These are phyloP conservation scores for Trichonephila clavata DNA, from an alignment of 1,140 invertebrate species.

Conservation along the genomic window DNA sequence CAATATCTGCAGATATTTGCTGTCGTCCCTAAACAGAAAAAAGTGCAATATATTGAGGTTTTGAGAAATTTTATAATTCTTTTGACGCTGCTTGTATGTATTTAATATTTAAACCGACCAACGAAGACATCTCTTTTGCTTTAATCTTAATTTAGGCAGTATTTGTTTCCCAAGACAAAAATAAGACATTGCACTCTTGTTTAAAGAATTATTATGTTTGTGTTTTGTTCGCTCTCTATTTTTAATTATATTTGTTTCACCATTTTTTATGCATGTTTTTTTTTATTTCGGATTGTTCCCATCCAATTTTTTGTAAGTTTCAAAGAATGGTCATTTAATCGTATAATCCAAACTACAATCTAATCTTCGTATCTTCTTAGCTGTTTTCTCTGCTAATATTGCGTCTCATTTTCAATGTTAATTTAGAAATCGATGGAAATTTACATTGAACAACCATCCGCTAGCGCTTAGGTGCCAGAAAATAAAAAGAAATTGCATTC, in stretches of 20 bases:
- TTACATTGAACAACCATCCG: slow-evolving; percentile 46
- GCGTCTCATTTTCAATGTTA: slow-evolving; percentile 42
- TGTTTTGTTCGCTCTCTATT: neutral
- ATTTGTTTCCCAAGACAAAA: neutral
- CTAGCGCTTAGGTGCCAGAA: neutral
- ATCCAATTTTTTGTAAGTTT: neutral
- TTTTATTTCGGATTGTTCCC: neutral
- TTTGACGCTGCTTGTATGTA: neutral
- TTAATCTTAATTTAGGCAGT: neutral
- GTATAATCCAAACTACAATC: neutral
- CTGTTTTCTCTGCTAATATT: neutral
- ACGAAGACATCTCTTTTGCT: neutral
- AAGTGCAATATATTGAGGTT: neutral
- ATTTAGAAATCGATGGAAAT: slow-evolving; percentile 29
- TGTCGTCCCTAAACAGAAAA: neutral
- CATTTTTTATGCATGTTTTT: neutral
- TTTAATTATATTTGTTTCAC: neutral
- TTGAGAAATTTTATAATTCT: neutral
- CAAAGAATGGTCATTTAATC: neutral
- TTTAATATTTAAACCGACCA: neutral
- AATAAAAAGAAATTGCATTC: neutral
- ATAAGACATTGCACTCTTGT: neutral
- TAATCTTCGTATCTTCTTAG: neutral
- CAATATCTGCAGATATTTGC: neutral
- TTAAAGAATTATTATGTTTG: neutral